phyloP scores from a whole-genome alignment of 1,140 invertebrate species.

The Zaprionus nigranus region DNA sequence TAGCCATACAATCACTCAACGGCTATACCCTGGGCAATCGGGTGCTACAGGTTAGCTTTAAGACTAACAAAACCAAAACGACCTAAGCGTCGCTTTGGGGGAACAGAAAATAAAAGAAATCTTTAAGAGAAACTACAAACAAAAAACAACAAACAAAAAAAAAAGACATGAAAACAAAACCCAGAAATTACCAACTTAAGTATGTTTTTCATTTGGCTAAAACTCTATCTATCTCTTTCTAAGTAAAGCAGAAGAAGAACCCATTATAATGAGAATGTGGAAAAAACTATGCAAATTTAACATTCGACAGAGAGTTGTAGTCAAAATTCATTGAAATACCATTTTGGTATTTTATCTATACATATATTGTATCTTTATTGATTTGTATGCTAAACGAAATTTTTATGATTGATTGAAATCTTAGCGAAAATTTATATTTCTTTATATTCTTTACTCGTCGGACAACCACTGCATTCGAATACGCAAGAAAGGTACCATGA shows the following conservation, averaged over 20 bases:
- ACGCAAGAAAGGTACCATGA: conserved; percentile 32
- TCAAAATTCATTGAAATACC: conserved; percentile 57
- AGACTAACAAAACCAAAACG: conserved; percentile 90
- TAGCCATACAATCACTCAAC: conserved; percentile 95
- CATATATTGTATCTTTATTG: conserved; percentile 38
- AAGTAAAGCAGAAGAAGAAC: background rate
- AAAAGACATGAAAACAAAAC: conserved; percentile 12
- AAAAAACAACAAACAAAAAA: background rate
- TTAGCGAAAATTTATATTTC: conserved; percentile 76
- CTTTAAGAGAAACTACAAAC: conserved; percentile 18
- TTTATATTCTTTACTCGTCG: conserved; percentile 41
- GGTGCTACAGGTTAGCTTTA: conserved; percentile 96
- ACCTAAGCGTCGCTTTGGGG: conserved; percentile 56
- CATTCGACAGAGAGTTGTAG: conserved; percentile 55
- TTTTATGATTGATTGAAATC: conserved; percentile 64
- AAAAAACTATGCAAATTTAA: conserved; percentile 37
- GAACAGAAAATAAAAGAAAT: background rate
- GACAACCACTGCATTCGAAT: conserved; percentile 50
- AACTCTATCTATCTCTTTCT: conserved; percentile 24
- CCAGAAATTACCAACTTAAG: conserved; percentile 1
- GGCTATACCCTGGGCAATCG: conserved; percentile 95
- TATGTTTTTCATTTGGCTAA: conserved; percentile 26
- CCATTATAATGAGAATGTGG: background rate
- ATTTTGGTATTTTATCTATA: conserved; percentile 15
- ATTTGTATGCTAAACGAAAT: conserved; percentile 70